These are phyloP conservation scores for Hippocampus kuda DNA, from an alignment of 2,797 vertebrate species.

Conservation along the genomic window DNA sequence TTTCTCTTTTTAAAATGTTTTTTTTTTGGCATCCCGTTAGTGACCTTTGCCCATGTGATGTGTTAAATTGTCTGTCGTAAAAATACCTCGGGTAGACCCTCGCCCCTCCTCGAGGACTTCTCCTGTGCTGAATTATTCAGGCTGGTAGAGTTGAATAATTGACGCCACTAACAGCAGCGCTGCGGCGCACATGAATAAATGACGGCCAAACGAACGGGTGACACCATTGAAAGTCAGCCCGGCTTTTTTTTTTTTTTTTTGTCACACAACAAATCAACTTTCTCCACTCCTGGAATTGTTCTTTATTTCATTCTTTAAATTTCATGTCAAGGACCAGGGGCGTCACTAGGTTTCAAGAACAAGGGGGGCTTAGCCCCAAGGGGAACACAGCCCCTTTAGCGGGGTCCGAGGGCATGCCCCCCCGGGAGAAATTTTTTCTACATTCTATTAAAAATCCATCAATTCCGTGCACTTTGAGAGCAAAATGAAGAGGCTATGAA, in stretches of 20 bases:
- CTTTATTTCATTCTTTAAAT: background rate
- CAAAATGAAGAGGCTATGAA: too few relatives aligned
- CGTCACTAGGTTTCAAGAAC: too few relatives aligned
- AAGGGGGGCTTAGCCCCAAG: too few relatives aligned
- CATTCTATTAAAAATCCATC: too few relatives aligned
- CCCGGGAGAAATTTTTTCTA: too few relatives aligned
- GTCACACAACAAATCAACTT: background rate
- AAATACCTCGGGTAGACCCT: background rate
- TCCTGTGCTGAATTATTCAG: background rate
- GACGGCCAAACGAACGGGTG: background rate
- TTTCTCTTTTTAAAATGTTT: background rate
- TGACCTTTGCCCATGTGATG: background rate
- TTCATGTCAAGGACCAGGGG: background rate
- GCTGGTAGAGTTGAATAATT: background rate
- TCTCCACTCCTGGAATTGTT: background rate
- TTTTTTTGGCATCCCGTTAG: background rate
- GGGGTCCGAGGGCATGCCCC: too few relatives aligned
- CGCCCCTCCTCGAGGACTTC: background rate
- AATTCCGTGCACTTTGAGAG: too few relatives aligned
- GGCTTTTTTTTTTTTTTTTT: background rate
- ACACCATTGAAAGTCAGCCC: background rate
- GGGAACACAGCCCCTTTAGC: too few relatives aligned
- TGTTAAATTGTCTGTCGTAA: background rate
- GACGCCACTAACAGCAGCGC: background rate
- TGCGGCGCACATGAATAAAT: constrained; percentile 1